These are phyloP conservation scores for Actinernus sp. DNA, from an alignment of 92 coral and sea anemone species.

Conservation along the genomic window DNA sequence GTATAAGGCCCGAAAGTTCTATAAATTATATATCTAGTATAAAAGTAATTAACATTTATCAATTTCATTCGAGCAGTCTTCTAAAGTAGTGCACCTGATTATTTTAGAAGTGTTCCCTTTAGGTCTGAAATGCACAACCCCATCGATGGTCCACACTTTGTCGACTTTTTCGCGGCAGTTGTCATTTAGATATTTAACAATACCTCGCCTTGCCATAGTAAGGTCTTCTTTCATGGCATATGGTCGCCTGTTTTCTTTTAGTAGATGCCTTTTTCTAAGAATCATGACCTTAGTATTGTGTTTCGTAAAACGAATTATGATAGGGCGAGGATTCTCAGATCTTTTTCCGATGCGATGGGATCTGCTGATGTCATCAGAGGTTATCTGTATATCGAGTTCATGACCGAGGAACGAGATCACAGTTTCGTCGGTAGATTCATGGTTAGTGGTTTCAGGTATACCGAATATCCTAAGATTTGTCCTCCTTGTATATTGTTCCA, in stretches of 20 bases:
- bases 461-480: constrained; percentile 16
- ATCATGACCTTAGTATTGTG: constrained; percentile 18
- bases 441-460: constrained; percentile 4
- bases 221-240: constrained; percentile 20
- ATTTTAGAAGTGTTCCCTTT: constrained; percentile 9
- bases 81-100: constrained; percentile 7
- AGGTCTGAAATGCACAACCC: constrained; percentile 11
- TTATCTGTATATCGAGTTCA: constrained; percentile 1
- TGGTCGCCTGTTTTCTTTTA: constrained; percentile 10
- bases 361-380: constrained; percentile 9
- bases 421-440: constrained; percentile 3
- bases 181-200: constrained; percentile 10
- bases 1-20: too few relatives aligned
- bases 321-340: constrained; percentile 3
- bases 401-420: background rate
- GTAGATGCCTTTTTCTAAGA: constrained; percentile 1
- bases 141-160: constrained; percentile 28
- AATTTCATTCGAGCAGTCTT: background rate
- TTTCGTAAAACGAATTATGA: constrained; percentile 1
- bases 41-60: too few relatives aligned
- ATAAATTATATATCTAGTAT: too few relatives aligned
- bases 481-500: constrained; percentile 1
- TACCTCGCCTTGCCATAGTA: constrained; percentile 3
- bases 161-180: background rate
- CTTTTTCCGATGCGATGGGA: constrained; percentile 8